Percentiles rank a stretch among this genome's conserved stretches.
Evolutionary conservation across 2,797 vertebrate species (phyloP).

Genomic region (Coregonus sp.): DNA sequence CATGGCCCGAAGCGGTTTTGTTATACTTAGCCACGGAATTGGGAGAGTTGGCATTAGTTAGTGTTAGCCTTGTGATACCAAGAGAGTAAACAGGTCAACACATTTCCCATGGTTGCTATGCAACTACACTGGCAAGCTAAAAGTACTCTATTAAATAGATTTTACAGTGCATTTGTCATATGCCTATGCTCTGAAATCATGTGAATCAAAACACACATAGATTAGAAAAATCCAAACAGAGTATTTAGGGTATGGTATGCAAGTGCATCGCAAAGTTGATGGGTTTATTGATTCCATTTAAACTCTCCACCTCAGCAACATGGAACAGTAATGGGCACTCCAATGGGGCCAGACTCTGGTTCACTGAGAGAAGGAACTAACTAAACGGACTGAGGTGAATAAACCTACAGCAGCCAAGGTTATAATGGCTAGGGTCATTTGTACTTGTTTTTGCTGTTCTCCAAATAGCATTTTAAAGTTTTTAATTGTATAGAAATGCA

Average conservation of each 20-base stretch:
- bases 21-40: not conserved
- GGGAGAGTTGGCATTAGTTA: conserved; percentile 29
- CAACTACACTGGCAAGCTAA: conserved; percentile 51
- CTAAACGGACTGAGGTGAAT: too few species aligned
- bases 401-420: too few species aligned
- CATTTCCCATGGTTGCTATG: conserved; percentile 61
- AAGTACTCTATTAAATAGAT: conserved; percentile 53
- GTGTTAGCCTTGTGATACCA: conserved; percentile 21
- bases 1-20: not conserved
- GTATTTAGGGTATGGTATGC: not conserved
- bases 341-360: too few species aligned
- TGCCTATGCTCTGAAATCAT: not conserved
- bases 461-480: too few species aligned
- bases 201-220: not conserved
- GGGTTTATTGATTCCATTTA: not conserved
- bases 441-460: too few species aligned
- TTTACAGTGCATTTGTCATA: conserved; percentile 36
- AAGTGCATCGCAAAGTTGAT: not conserved
- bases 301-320: not conserved
- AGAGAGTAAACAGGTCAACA: conserved; percentile 49
- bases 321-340: not conserved
- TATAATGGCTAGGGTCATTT: too few species aligned
- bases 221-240: not conserved
- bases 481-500: too few species aligned
- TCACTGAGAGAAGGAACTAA: too few species aligned